These are phyloP conservation scores for Spheniscus humboldti DNA, from an alignment of 2,797 vertebrate species.

Conservation along the genomic window DNA sequence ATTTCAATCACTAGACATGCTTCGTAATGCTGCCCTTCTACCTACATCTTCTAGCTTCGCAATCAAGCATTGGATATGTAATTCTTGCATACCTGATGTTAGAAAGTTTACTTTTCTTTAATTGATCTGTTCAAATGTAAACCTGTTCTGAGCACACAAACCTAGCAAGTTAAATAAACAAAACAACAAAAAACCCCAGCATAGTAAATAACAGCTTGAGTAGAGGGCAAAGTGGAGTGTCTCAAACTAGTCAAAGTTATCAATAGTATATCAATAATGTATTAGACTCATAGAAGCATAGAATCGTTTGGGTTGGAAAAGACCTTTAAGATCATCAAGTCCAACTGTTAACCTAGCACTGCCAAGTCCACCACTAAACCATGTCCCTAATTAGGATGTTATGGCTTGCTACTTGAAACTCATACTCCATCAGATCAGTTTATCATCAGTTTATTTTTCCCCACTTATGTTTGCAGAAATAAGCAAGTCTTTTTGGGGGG, in stretches of 20 bases:
- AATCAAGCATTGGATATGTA: background rate
- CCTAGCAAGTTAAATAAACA: background rate
- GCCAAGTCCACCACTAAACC: background rate
- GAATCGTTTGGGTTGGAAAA: background rate
- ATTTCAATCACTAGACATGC: background rate
- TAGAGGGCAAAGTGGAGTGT: background rate
- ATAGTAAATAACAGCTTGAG: background rate
- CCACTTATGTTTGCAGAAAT: background rate
- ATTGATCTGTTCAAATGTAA: background rate
- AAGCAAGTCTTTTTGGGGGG: background rate
- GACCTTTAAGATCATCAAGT: background rate
- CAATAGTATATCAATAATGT: background rate
- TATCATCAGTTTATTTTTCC: background rate
- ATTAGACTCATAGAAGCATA: background rate
- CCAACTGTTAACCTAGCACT: background rate
- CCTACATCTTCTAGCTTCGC: background rate
- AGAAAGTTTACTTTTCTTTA: background rate
- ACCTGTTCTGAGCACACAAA: background rate
- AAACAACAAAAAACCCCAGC: rapidly evolving
- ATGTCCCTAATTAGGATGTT: background rate
- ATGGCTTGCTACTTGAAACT: background rate
- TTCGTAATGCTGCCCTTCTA: background rate
- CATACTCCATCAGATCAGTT: background rate
- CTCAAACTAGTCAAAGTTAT: background rate
- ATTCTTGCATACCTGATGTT: background rate